Conservation (phyloP, 2,888 invertebrate species). For the Thereva nobilitata region DNA sequence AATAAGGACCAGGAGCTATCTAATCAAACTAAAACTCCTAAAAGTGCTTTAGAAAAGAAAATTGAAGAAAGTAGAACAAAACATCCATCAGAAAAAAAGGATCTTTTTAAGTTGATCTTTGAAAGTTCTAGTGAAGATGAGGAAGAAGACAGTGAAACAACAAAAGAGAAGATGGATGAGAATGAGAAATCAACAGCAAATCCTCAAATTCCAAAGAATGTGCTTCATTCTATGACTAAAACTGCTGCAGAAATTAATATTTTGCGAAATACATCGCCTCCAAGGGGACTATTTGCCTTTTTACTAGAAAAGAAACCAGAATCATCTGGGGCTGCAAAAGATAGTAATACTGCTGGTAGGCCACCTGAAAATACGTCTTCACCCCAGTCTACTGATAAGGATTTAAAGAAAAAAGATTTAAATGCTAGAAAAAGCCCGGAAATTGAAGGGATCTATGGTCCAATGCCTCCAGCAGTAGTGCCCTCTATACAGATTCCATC, state of each 20-base stretch:
- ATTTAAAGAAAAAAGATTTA: no score
- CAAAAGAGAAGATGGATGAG: constrained; percentile 50
- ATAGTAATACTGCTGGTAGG: constrained; percentile 2
- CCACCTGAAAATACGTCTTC: constrained; percentile 30
- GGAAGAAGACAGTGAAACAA: constrained; percentile 48
- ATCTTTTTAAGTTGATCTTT: constrained; percentile 89
- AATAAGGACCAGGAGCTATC: not conserved
- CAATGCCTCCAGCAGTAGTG: constrained; percentile 9
- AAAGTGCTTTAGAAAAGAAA: constrained; percentile 52
- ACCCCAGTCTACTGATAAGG: not conserved
- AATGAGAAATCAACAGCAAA: constrained; percentile 36
- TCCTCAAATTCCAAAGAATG: constrained; percentile 46
- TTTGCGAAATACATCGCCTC: constrained; percentile 69
- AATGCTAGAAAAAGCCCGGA: no score
- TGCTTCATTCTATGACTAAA: constrained; percentile 48
- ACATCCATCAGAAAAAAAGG: constrained; percentile 66
- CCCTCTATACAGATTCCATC: not conserved
- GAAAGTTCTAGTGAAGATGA: constrained; percentile 77
- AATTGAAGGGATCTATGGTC: constrained; percentile 24
- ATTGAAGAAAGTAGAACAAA: constrained; percentile 50
- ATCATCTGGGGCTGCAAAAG: not conserved
- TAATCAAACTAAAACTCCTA: constrained; percentile 39
- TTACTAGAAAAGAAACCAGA: constrained; percentile 43
- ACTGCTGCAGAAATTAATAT: constrained; percentile 61
- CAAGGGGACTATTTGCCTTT: constrained; percentile 68